Conservation (phyloP, 2,888 invertebrate genomes). For the Disparrhopalites patrizii region DNA sequence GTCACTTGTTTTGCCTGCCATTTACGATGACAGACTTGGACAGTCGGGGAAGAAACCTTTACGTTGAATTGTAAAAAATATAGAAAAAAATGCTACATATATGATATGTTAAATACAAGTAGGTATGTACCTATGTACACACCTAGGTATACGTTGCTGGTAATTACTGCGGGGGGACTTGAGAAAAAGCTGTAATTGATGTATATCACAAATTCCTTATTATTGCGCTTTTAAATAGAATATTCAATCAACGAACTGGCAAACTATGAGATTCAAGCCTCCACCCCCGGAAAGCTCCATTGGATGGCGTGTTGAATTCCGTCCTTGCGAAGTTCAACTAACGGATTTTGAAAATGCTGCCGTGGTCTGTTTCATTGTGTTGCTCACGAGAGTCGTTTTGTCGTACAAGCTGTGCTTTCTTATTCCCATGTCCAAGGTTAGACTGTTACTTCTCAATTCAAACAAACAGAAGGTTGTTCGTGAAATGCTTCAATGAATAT, state of each 20-base stretch:
- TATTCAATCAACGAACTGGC: conserved; percentile 99
- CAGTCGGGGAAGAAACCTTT: too few relatives aligned
- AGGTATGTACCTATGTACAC: too few relatives aligned
- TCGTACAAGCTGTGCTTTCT: conserved; percentile 94
- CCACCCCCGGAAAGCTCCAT: conserved; percentile 93
- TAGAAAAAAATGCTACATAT: too few relatives aligned
- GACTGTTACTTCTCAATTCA: too few relatives aligned
- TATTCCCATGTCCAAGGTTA: conserved; percentile 92
- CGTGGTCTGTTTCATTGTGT: conserved; percentile 93
- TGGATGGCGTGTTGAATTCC: conserved; percentile 99
- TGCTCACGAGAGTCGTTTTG: conserved; percentile 92
- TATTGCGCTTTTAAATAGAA: conserved; percentile 61
- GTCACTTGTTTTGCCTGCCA: too few relatives aligned
- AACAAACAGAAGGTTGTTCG: too few relatives aligned
- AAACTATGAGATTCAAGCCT: conserved; percentile 98
- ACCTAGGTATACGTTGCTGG: too few relatives aligned
- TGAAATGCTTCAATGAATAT: too few relatives aligned
- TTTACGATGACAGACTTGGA: too few relatives aligned
- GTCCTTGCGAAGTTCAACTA: conserved; percentile 87
- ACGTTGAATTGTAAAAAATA: too few relatives aligned
- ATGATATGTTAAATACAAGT: too few relatives aligned
- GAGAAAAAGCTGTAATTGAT: background rate
- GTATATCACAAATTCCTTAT: conserved; percentile 12
- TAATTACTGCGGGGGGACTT: background rate
- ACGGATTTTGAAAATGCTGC: conserved; percentile 99